Evolutionary conservation across 1,140 invertebrate species (phyloP).

Genomic region (Drosophila takahashii): DNA sequence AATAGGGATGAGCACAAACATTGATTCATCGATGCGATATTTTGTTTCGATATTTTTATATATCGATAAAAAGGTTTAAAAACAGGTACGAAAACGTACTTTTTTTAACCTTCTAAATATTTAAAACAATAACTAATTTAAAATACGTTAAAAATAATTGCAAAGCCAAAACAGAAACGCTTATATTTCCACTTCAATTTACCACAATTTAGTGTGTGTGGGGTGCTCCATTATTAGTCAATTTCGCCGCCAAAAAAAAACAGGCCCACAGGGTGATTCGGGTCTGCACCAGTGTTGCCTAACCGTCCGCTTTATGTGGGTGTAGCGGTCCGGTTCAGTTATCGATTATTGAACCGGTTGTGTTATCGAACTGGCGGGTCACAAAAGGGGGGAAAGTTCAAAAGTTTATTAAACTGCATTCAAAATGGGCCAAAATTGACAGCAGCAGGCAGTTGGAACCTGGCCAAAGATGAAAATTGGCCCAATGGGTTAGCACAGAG

Average conservation of each 20-base stretch:
- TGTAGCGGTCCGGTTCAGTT: background rate
- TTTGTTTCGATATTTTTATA: background rate
- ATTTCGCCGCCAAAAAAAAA: too few species aligned
- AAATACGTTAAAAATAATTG: too few species aligned
- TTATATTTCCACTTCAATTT: too few species aligned
- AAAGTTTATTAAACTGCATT: background rate
- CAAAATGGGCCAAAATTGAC: background rate
- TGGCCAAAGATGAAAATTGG: slow-evolving; percentile 26
- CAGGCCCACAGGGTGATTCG: too few species aligned
- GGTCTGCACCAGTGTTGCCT: slow-evolving; percentile 62
- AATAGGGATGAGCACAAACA: too few species aligned
- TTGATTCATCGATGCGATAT: too few species aligned
- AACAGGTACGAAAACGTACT: too few species aligned
- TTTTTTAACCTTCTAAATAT: too few species aligned
- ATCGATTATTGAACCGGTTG: slow-evolving; percentile 7
- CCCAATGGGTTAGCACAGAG: background rate
- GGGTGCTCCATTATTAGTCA: too few species aligned
- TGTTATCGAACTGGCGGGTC: slow-evolving; percentile 6
- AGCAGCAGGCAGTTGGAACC: slow-evolving; percentile 19
- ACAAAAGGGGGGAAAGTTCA: background rate
- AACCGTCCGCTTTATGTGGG: background rate
- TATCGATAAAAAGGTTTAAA: background rate
- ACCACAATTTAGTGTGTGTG: too few species aligned
- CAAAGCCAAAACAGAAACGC: background rate
- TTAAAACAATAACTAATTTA: too few species aligned